Base-by-base conservation (phyloP, 2,888 invertebrate species). In the Cheiracanthium punctorium region DNA sequence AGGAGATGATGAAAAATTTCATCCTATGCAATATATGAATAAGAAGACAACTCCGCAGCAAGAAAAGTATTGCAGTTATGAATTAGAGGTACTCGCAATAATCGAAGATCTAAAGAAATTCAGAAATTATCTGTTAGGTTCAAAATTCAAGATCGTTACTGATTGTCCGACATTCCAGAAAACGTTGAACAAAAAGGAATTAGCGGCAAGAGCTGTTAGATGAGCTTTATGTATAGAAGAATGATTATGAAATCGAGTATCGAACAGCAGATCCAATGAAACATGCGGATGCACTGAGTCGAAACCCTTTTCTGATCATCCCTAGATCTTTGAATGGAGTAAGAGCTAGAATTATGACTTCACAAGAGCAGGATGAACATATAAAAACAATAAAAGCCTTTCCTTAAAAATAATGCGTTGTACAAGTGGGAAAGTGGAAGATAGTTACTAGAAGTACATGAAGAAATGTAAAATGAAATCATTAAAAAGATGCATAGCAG, bases 51-150 rank as follows among this genome's bases (percentile, higher is more conserved):
- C 32, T 1, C 32, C 24, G 1, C 32, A 65, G 30, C 29, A 82
- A 41, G 48, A 74, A 17, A 82, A 74, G n/a, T 75, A 69, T n/a
- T 32, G 12, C n/a, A 74, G 74, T 14, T 82, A 82, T 28, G 82
- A 76, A 37, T 28, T 76, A 1, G 82, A 82, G 20, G 32, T 41
- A 17, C 29, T 82, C 5, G 76, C 82, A 0, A 37, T 82, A 0
- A 67, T 82, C n/a, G 74, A 75, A 29, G 48, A 52, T 0, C 10
- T 74, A 0, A 75, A 82, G n/a, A 82, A 82, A 52, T 82, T 82
- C 17, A 48, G 76, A 7, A 14, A 52, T n/a, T 82, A 76, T 33
- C 29, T 82, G 0, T 12, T 58, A 1, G 58, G 75, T 1, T 37
- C 37, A n/a, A 30, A 37, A 37, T 71, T 82, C 12, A 52, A 75